Base-by-base conservation (phyloP, 2,888 invertebrate species). In the Melangyna quadrimaculata region DNA sequence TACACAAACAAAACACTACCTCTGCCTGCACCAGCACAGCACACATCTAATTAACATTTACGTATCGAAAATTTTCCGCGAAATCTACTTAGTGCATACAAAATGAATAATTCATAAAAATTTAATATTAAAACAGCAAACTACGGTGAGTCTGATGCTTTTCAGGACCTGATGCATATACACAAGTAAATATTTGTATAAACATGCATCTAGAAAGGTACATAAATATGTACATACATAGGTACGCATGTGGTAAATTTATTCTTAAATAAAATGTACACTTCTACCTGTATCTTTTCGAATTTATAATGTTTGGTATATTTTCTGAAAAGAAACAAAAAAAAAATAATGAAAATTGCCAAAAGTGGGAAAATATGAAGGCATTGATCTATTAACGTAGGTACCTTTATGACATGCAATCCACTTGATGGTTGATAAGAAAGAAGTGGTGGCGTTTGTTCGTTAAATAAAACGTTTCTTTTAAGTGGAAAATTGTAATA, bases 51-150 rank as follows among this genome's bases (percentile, higher is more conserved):
- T 71, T 72, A 22, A 51, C 72, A 55, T 40, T 72, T 48, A 24
- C 48, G 45, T 59, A 59, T 57, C 17, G 59, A 61, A 61, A 51
- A 59, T 37, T 35, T 45, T 35, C 43, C 45, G 7, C 32, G 35
- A 65, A 74, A 65, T 67, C 65, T 17, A 65, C 65, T 55, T 65
- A 57, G 55, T 74, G 43, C 45, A 65, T 32, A 22, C 29, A 35
- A 67, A 65, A 74, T 74, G 65, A 74, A 74, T 74, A 45, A 74
- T 74, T 74, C 74, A 74, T 51, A 14, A 51, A 37, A 37, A 61
- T 45, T 59, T 35, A 27, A 61, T 72, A 72, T 51, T 51, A 24
- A 61, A 72, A 61, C 24, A 59, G 27, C 35, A 59, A 61, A 51
- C 53, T 55, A 19, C n/a, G n/a, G n/a, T n/a, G 45, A 45, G 57